These are phyloP conservation scores for Nephrotoma flavescens DNA, from an alignment of 2,888 invertebrate genomes.

Conservation along the genomic window DNA sequence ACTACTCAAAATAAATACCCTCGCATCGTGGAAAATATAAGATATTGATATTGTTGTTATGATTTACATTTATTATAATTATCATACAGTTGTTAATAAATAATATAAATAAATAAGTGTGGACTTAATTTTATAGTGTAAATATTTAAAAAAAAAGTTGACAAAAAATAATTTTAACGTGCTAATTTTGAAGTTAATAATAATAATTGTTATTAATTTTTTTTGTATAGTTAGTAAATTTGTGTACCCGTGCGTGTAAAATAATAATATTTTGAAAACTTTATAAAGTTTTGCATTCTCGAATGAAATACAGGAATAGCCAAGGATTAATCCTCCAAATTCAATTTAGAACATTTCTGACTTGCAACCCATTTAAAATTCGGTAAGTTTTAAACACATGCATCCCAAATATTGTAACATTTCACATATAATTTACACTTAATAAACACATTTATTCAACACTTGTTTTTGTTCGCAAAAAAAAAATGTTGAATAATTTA, in stretches of 20 bases:
- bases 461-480: no score
- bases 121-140: neutral
- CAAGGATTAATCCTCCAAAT: slow-evolving; percentile 30
- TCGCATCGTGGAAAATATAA: neutral
- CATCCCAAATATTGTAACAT: no score
- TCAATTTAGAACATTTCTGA: slow-evolving; percentile 31
- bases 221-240: neutral
- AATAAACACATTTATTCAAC: no score
- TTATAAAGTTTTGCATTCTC: neutral
- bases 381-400: neutral
- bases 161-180: neutral
- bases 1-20: neutral
- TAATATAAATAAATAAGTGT: neutral
- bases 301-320: slow-evolving; percentile 32
- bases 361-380: neutral
- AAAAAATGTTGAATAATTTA: no score
- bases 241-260: neutral
- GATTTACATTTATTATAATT: no score
- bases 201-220: neutral
- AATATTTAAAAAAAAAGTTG: neutral
- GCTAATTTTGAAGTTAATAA: neutral
- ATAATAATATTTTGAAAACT: neutral
- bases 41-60: neutral
- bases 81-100: no score
- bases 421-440: no score